These are phyloP conservation scores for Junco hyemalis DNA, from an alignment of 2,113 vertebrate species.

Conservation along the genomic window DNA sequence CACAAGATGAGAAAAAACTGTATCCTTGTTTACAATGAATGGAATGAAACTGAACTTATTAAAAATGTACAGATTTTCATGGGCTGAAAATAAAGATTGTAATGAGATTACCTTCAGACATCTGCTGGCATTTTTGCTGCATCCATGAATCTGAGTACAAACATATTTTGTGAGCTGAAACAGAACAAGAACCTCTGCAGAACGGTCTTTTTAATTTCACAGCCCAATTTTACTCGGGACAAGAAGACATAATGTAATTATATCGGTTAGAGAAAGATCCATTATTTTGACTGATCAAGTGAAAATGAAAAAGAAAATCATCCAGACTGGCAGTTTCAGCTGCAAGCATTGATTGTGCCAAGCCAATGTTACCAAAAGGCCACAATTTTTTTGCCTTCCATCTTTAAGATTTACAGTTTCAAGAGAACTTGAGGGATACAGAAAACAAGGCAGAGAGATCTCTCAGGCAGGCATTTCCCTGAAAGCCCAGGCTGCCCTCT, in stretches of 20 bases:
- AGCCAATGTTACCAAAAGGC: background rate
- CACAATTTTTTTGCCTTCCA: background rate
- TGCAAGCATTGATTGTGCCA: background rate
- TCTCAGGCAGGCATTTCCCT: background rate
- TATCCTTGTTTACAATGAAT: background rate
- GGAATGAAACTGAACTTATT: background rate
- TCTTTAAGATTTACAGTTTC: background rate
- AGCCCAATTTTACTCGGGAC: background rate
- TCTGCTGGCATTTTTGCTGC: background rate
- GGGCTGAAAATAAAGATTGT: background rate
- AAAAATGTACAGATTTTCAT: background rate
- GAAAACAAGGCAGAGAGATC: background rate
- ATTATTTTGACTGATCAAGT: background rate
- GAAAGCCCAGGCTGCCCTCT: constrained; percentile 37
- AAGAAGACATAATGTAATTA: constrained; percentile 7
- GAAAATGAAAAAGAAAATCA: constrained; percentile 1
- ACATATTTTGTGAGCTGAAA: background rate
- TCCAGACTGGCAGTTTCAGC: background rate
- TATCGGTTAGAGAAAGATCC: background rate
- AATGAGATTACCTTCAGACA: background rate
- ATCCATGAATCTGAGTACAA: background rate
- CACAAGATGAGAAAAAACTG: background rate
- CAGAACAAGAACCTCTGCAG: background rate
- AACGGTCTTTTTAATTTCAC: background rate
- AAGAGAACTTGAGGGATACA: background rate